Conservation (phyloP, 2,113 vertebrate genomes). For the Rhineura floridana region DNA sequence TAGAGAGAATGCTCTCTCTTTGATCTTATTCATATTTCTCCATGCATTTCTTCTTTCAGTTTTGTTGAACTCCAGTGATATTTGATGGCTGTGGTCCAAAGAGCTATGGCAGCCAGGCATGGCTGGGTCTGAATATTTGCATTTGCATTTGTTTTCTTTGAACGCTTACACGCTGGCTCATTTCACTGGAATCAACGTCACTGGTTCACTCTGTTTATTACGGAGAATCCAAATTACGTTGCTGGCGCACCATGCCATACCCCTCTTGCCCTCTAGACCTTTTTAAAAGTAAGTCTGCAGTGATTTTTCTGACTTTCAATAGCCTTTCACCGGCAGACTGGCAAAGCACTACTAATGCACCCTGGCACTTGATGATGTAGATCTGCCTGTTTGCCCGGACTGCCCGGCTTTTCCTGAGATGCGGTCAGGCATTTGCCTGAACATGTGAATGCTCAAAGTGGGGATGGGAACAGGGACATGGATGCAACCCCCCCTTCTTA, state of each 20-base stretch:
- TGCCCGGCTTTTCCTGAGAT: neutral
- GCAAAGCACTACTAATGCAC: neutral
- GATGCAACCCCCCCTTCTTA: too few relatives aligned
- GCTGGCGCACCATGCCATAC: neutral
- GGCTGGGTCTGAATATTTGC: neutral
- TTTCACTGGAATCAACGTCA: neutral
- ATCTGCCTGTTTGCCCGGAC: neutral
- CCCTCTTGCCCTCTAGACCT: neutral
- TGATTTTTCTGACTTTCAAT: neutral
- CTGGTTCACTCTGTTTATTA: neutral
- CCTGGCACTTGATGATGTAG: neutral
- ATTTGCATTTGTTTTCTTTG: neutral
- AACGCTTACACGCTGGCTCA: neutral
- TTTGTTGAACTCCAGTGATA: neutral
- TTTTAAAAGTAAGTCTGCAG: neutral
- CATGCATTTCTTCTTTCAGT: neutral
- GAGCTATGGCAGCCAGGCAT: neutral
- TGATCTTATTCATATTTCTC: neutral
- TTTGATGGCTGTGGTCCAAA: neutral
- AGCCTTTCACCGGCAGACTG: neutral
- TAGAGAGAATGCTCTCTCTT: neutral
- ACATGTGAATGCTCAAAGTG: too few relatives aligned
- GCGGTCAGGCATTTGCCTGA: neutral
- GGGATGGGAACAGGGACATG: too few relatives aligned
- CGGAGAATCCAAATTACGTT: neutral